Percentiles rank a stretch among this genome's conserved stretches.
phyloP scores from a whole-genome alignment of 2,888 invertebrate species.

The Limenitis camilla region DNA sequence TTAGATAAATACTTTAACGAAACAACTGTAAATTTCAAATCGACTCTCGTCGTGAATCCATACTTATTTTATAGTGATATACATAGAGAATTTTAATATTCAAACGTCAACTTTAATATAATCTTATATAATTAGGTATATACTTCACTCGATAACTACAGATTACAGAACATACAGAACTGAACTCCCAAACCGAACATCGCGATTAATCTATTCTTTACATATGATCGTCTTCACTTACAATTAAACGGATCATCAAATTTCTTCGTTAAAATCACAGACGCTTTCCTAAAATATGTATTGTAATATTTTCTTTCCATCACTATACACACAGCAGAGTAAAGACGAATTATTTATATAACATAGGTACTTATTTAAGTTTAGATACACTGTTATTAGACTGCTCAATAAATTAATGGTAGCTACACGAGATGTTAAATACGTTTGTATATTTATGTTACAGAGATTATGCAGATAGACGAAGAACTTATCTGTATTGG shows the following conservation, averaged over 20 bases:
- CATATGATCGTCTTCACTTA: slow-evolving; percentile 56
- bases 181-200: too few species aligned
- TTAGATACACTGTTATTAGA: slow-evolving; percentile 43
- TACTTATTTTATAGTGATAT: slow-evolving; percentile 39
- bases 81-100: slow-evolving; percentile 39
- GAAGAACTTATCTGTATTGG: slow-evolving; percentile 66
- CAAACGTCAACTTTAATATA: slow-evolving; percentile 58
- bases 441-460: slow-evolving; percentile 45
- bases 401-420: slow-evolving; percentile 68
- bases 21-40: slow-evolving; percentile 49
- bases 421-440: slow-evolving; percentile 60
- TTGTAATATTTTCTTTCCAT: slow-evolving; percentile 45
- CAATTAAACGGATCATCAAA: slow-evolving; percentile 62
- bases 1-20: slow-evolving; percentile 49
- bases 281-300: slow-evolving; percentile 74
- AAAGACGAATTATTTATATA: slow-evolving; percentile 53
- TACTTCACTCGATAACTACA: slow-evolving; percentile 39
- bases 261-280: slow-evolving; percentile 73
- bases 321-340: slow-evolving; percentile 56
- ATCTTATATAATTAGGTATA: too few species aligned
- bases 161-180: not conserved
- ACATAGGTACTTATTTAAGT: slow-evolving; percentile 47
- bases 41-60: slow-evolving; percentile 37
- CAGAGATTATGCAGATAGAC: slow-evolving; percentile 66
- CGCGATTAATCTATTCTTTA: slow-evolving; percentile 47